Conservation (phyloP, 2,888 invertebrate species). For the Seira sanloemensis region DNA sequence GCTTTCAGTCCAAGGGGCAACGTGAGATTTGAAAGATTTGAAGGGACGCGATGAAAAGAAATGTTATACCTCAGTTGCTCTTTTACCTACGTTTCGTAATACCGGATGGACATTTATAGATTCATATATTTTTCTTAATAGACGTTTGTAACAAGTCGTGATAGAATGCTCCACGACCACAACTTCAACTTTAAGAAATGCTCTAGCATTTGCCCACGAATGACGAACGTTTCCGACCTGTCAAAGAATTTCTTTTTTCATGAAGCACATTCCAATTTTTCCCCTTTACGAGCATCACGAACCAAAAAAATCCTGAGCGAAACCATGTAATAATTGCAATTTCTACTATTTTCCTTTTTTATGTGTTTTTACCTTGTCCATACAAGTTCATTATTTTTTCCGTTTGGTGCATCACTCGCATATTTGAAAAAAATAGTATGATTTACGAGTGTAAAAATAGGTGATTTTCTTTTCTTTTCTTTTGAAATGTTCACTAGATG, state of each 20-base stretch:
- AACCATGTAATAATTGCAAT: background rate
- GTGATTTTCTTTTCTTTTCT: background rate
- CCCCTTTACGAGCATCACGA: constrained; percentile 53
- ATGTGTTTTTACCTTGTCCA: constrained; percentile 47
- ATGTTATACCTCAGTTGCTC: background rate
- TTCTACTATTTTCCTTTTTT: constrained; percentile 16
- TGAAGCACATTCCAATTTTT: constrained; percentile 36
- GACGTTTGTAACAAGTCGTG: constrained; percentile 43
- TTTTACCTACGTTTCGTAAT: background rate
- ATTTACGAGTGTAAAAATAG: background rate
- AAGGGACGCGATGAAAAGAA: background rate
- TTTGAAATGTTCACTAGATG: background rate
- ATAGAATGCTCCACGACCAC: constrained; percentile 49
- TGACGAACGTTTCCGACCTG: constrained; percentile 63
- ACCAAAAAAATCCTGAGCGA: too few relatives aligned
- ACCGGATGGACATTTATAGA: constrained; percentile 58
- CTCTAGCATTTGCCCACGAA: background rate
- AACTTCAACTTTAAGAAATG: background rate
- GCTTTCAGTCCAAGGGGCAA: background rate
- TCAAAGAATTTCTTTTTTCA: constrained; percentile 41
- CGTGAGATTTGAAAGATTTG: background rate
- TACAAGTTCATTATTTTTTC: constrained; percentile 53
- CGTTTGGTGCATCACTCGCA: too few relatives aligned
- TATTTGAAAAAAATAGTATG: background rate
- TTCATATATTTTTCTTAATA: constrained; percentile 50